These are phyloP conservation scores for Caenorhabditis latens DNA, from an alignment of 1,140 invertebrate species.

Conservation along the genomic window DNA sequence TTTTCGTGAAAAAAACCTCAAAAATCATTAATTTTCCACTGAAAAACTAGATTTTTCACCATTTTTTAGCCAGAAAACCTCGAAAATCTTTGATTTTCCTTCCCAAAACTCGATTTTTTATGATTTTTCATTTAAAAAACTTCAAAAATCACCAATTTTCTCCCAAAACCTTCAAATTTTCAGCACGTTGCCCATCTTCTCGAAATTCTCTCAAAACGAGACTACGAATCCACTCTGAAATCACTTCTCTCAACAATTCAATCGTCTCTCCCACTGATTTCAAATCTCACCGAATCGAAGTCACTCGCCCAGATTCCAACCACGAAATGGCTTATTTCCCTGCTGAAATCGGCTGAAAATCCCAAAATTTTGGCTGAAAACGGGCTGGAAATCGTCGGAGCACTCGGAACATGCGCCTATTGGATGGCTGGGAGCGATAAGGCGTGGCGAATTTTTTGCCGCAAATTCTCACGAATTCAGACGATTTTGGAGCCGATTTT, in stretches of 20 bases:
- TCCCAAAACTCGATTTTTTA: too few species aligned
- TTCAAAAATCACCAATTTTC: not conserved
- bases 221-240: not conserved
- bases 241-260: slow-evolving; percentile 8
- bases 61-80: too few species aligned
- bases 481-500: not conserved
- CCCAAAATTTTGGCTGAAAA: not conserved
- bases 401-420: not conserved
- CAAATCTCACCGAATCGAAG: slow-evolving; percentile 23
- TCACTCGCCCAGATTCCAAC: not conserved
- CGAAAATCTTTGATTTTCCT: too few species aligned
- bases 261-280: slow-evolving; percentile 1
- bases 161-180: not conserved
- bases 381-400: not conserved
- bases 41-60: too few species aligned
- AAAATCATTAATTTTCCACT: too few species aligned
- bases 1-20: too few species aligned
- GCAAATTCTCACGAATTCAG: not conserved
- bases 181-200: slow-evolving; percentile 42
- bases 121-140: not conserved
- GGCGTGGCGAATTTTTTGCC: not conserved
- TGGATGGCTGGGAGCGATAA: slow-evolving; percentile 18
- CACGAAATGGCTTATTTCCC: not conserved
- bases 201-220: slow-evolving; percentile 35
- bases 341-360: not conserved